A percentile compares a stretch with the other conserved stretches of the same genome.
These are phyloP conservation scores for Electrona antarctica DNA, from an alignment of 2,113 vertebrate genomes.

Conservation along the genomic window DNA sequence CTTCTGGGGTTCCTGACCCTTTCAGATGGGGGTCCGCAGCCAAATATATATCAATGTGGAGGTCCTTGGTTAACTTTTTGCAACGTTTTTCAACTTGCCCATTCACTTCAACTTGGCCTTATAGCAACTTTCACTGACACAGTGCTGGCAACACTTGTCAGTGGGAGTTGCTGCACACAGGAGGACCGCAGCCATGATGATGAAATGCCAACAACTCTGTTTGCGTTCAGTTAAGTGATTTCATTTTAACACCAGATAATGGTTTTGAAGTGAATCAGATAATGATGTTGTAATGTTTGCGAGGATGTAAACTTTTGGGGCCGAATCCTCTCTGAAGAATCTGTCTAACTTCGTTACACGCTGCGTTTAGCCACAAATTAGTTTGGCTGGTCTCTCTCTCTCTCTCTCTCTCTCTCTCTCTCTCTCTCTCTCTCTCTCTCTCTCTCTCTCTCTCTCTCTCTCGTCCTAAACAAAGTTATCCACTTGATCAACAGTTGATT, in stretches of 20 bases:
- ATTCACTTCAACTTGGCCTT: too few relatives aligned
- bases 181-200: background rate
- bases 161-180: too few relatives aligned
- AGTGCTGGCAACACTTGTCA: too few relatives aligned
- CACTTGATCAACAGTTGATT: slow-evolving; percentile 75
- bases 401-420: slow-evolving; percentile 2
- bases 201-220: background rate
- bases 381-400: slow-evolving; percentile 19
- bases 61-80: too few relatives aligned
- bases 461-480: slow-evolving; percentile 67
- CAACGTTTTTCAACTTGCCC: too few relatives aligned
- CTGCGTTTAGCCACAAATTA: slow-evolving; percentile 57
- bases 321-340: slow-evolving; percentile 26
- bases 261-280: slow-evolving; percentile 7
- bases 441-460: slow-evolving; percentile 14
- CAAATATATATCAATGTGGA: too few relatives aligned
- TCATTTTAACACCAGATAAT: background rate
- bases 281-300: background rate
- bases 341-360: slow-evolving; percentile 56
- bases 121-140: too few relatives aligned
- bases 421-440: background rate
- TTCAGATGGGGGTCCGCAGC: too few relatives aligned
- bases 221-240: background rate
- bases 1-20: too few relatives aligned
- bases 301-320: slow-evolving; percentile 22